phyloP scores from a whole-genome alignment of 2,113 vertebrate species.

The Eulemur rufifrons region DNA sequence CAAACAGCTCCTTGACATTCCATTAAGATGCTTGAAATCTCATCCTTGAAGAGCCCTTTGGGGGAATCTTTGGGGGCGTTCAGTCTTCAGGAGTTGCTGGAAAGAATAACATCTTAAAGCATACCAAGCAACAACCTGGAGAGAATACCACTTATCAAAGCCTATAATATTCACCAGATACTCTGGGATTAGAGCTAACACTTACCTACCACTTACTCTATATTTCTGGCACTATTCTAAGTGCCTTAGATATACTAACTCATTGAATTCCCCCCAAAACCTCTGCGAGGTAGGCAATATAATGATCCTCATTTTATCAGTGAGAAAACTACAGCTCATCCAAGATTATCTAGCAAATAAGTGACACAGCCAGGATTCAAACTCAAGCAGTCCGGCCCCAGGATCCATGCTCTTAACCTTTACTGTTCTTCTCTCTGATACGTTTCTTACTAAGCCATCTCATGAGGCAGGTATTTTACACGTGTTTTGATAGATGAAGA shows the following conservation, averaged over 20 bases:
- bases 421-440: not conserved
- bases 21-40: conserved; percentile 37
- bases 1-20: conserved; percentile 47
- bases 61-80: not conserved
- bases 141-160: conserved; percentile 1
- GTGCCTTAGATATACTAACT: not conserved
- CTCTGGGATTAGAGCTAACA: not conserved
- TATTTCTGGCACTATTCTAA: not conserved
- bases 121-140: not conserved
- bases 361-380: not conserved
- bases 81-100: not conserved
- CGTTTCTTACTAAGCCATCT: not conserved
- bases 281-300: not conserved
- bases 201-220: not conserved
- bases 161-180: not conserved
- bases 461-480: not conserved
- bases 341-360: conserved; percentile 11
- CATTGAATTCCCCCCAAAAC: not conserved
- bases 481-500: not conserved
- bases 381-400: not conserved
- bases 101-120: conserved; percentile 19
- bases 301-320: not conserved
- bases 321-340: not conserved
- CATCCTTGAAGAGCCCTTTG: conserved; percentile 7
- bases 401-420: not conserved